Evolutionary conservation across 2,797 vertebrate genomes (phyloP), one percentile per base, ranked within the genome.

Genomic region (Australoheros facetus): DNA sequence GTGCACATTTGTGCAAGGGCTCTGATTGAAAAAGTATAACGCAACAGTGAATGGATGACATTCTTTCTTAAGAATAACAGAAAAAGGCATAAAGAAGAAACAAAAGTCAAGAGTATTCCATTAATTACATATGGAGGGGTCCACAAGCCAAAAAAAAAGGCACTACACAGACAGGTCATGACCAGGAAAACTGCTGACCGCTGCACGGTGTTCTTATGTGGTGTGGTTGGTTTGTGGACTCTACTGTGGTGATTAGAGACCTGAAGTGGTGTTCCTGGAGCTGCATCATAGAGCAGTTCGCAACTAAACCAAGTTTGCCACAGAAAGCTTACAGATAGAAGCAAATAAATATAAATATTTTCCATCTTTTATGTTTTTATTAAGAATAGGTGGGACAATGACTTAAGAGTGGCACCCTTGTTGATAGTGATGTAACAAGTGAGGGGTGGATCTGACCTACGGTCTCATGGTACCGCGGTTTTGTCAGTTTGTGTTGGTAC

Each of bases 31-130:
- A 71, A 28, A 72, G 57, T 26, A 73, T 71, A 75, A 74, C 5
- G 6, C 4, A 1, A 64, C 42, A 57, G 26, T 16, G 26, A 37
- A 75, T 77, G 7, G 77, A 76, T 39, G 12, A 13, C 5, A 12
- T 26, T 73, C 30, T 30, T 37, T 45, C 32, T 53, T 21, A 30
- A n/a, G 28, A 86, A 81, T 13, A 4, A 30, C 34, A 81, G 45
- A 76, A 69, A 32, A 12, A 57, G 30, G n/a, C 16, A 19, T 30
- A 13, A 53, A 48, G 53, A 55, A n/a, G 32, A 16, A 32, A n/a
- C 30, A 17, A 32, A 82, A 48, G 13, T 12, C 17, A 51, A 51
- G 14, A 11, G 17, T 7, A 51, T 51, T 6, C n/a, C 6, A 51
- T 69, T 51, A 69, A 51, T 69, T 51, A n/a, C 2, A 51, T 42